Conservation (phyloP, 2,113 vertebrate genomes). For the Chitala chitala region DNA sequence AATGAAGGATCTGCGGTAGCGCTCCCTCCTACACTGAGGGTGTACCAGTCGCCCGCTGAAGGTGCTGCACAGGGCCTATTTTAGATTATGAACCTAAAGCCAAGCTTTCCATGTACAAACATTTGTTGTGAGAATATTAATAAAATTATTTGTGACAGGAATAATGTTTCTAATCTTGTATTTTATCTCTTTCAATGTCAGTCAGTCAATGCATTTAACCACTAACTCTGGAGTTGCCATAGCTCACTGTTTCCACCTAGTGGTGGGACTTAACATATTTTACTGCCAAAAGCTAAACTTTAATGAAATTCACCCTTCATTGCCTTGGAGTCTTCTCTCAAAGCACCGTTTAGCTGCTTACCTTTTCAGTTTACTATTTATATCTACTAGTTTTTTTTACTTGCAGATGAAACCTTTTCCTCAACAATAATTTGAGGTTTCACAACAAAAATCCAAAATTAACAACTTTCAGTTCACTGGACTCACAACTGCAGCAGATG, state of each 20-base stretch:
- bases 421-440: too few species aligned
- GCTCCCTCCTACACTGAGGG: not conserved
- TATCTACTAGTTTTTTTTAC: too few species aligned
- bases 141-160: not conserved
- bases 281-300: not conserved
- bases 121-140: too few species aligned
- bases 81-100: not conserved
- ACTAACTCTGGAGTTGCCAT: not conserved
- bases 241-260: conserved; percentile 27
- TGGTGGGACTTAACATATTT: not conserved
- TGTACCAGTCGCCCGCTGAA: too few species aligned
- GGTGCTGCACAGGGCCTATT: too few species aligned
- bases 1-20: not conserved
- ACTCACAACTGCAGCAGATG: too few species aligned
- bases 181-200: not conserved
- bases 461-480: too few species aligned
- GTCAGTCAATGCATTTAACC: not conserved
- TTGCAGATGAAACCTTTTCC: too few species aligned
- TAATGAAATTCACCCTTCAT: not conserved
- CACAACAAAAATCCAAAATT: too few species aligned
- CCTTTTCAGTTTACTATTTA: not conserved
- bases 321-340: not conserved
- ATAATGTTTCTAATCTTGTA: not conserved
- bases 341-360: not conserved
- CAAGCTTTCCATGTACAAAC: too few species aligned